These are phyloP conservation scores for Coenonympha glycerion DNA, from an alignment of 2,888 invertebrate genomes.

Conservation along the genomic window DNA sequence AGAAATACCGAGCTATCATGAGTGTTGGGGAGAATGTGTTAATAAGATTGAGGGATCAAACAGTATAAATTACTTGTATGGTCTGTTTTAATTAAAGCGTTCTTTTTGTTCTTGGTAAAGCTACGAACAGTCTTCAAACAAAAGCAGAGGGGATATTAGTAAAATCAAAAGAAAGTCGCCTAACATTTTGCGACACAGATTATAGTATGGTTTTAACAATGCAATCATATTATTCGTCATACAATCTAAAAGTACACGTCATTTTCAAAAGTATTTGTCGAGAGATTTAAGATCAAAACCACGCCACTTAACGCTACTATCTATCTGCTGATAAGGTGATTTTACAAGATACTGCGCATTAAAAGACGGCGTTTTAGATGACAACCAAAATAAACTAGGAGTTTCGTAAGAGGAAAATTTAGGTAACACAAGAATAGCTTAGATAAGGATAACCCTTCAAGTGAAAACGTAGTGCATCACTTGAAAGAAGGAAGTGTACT, in stretches of 20 bases:
- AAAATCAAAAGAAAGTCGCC: too few species aligned
- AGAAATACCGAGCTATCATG: conserved; percentile 51
- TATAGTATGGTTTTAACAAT: too few species aligned
- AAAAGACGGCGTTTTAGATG: conserved; percentile 13
- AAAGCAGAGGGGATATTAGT: too few species aligned
- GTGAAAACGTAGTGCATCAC: too few species aligned
- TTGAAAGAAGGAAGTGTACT: too few species aligned
- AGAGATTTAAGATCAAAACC: conserved; percentile 22
- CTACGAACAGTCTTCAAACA: not conserved
- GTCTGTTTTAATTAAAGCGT: too few species aligned
- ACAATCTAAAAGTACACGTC: conserved; percentile 10
- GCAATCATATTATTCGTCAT: conserved; percentile 7
- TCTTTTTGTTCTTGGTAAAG: not conserved
- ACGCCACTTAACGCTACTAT: conserved; percentile 15
- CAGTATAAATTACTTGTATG: conserved; percentile 43
- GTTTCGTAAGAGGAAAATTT: not conserved
- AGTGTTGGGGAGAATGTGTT: conserved; percentile 47
- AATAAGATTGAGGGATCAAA: conserved; percentile 59
- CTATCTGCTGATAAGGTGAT: conserved; percentile 18
- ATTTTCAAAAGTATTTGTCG: conserved; percentile 18
- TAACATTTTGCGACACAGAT: too few species aligned
- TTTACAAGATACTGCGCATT: conserved; percentile 4
- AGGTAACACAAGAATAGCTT: too few species aligned
- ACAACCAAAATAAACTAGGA: not conserved
- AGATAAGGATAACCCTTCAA: too few species aligned